Conservation (phyloP, 2,797 vertebrate species). For the Xiphorhynchus erythropygius region DNA sequence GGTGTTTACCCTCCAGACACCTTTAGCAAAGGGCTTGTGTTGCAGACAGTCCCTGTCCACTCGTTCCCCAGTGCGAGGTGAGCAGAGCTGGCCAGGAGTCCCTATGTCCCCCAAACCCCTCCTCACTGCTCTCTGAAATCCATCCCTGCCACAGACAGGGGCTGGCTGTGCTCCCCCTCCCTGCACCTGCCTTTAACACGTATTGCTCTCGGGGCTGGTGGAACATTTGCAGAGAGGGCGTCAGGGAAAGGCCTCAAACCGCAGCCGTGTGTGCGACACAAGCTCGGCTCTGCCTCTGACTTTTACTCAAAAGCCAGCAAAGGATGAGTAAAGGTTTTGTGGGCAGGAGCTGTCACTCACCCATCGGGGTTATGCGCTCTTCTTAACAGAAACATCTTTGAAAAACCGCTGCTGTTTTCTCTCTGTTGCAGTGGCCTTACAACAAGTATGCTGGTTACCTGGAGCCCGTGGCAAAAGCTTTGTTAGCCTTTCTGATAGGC, state of each 20-base stretch:
- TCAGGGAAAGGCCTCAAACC: neutral
- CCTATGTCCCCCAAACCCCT: neutral
- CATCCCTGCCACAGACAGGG: accelerated
- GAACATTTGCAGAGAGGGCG: neutral
- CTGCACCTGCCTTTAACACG: accelerated
- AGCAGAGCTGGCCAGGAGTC: neutral
- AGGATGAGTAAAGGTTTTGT: constrained; percentile 47
- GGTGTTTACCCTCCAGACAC: accelerated
- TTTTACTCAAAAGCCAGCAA: constrained; percentile 23
- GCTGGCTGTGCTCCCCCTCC: neutral
- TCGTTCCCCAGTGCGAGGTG: accelerated
- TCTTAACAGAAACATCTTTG: neutral
- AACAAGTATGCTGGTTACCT: neutral
- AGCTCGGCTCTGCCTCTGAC: neutral
- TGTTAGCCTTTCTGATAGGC: neutral
- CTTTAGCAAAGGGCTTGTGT: accelerated
- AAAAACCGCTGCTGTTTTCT: neutral
- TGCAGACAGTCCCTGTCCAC: accelerated
- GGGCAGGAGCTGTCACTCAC: neutral
- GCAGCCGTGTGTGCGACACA: accelerated
- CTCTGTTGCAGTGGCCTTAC: neutral
- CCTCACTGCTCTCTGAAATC: accelerated
- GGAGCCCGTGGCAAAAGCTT: neutral
- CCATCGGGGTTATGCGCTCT: accelerated
- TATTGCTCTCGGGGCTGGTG: accelerated